Evolutionary conservation across 2,797 vertebrate genomes (phyloP).

Genomic region (Anniella stebbinsi): DNA sequence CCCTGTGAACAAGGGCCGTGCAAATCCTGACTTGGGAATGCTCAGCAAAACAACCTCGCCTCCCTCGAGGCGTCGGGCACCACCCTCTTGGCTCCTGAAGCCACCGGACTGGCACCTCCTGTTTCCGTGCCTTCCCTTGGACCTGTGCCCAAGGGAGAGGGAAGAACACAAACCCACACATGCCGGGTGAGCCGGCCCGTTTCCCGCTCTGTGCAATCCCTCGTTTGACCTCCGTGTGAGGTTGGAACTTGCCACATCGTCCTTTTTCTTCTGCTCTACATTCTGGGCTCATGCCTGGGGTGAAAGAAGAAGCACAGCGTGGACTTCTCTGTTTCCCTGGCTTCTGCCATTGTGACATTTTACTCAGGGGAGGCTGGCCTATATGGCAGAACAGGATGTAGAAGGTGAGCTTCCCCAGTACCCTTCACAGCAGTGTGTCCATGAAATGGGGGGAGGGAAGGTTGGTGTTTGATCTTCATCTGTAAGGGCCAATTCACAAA

Average conservation of each 20-base stretch:
- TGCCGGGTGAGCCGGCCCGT: neutral
- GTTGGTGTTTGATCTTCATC: neutral
- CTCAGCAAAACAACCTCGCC: constrained; percentile 9
- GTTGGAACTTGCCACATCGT: neutral
- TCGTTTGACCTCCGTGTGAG: neutral
- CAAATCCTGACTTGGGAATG: constrained; percentile 54
- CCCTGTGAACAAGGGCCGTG: constrained; percentile 31
- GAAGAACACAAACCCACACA: constrained; percentile 7
- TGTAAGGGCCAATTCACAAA: neutral
- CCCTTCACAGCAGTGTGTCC: neutral
- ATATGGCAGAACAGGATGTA: neutral
- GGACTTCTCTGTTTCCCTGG: neutral
- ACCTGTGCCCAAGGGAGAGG: constrained; percentile 17
- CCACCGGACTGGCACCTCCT: constrained; percentile 77
- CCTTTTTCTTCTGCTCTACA: neutral
- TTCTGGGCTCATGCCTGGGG: neutral
- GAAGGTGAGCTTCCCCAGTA: neutral
- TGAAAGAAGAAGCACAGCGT: neutral
- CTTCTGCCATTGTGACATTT: neutral
- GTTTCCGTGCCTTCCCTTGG: constrained; percentile 59
- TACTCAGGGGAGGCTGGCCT: neutral
- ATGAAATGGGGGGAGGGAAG: neutral
- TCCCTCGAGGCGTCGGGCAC: neutral
- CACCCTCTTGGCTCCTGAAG: constrained; percentile 73
- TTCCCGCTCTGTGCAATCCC: neutral